Percentiles rank a stretch among this genome's conserved stretches.
These are phyloP conservation scores for Halocynthia aurantium DNA, from an alignment of 23 tunicate species.

Conservation along the genomic window DNA sequence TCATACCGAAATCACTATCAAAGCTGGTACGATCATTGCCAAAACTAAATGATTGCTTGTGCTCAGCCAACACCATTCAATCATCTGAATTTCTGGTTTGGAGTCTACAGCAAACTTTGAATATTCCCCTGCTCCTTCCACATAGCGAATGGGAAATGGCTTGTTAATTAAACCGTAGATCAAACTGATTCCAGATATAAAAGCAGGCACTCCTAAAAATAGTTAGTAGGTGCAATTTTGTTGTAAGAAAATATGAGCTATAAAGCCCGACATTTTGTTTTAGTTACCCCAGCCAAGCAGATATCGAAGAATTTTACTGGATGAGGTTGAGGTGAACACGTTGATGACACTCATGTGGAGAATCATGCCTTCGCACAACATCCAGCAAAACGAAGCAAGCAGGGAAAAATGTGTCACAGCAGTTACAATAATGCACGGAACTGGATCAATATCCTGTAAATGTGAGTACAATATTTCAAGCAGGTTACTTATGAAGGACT, in stretches of 20 bases:
- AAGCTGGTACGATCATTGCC: constrained; percentile 47
- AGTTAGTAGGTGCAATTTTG: not conserved
- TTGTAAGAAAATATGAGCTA: not conserved
- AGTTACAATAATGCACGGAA: constrained; percentile 72
- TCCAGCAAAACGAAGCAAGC: constrained; percentile 70
- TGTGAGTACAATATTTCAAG: not conserved
- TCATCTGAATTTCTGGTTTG: constrained; percentile 43
- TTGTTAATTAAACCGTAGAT: constrained; percentile 36
- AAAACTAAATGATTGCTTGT: constrained; percentile 39
- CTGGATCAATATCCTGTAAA: constrained; percentile 27
- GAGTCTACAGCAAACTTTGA: constrained; percentile 34
- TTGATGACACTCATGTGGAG: constrained; percentile 56
- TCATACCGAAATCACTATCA: constrained; percentile 40
- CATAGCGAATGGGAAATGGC: constrained; percentile 81
- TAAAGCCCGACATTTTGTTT: not conserved
- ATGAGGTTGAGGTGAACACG: constrained; percentile 38
- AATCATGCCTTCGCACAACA: constrained; percentile 77
- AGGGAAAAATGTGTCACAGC: constrained; percentile 68
- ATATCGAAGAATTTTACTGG: constrained; percentile 39
- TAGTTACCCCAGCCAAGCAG: constrained; percentile 77
- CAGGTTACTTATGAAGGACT: too few relatives aligned
- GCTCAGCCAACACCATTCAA: constrained; percentile 79
- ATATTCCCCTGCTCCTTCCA: constrained; percentile 72
- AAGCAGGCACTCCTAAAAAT: constrained; percentile 38
- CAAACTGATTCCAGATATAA: constrained; percentile 28